A percentile compares a stretch with the other conserved stretches of the same genome.
These are phyloP conservation scores for Melieria crassipennis DNA, from an alignment of 2,888 invertebrate species.

Conservation along the genomic window DNA sequence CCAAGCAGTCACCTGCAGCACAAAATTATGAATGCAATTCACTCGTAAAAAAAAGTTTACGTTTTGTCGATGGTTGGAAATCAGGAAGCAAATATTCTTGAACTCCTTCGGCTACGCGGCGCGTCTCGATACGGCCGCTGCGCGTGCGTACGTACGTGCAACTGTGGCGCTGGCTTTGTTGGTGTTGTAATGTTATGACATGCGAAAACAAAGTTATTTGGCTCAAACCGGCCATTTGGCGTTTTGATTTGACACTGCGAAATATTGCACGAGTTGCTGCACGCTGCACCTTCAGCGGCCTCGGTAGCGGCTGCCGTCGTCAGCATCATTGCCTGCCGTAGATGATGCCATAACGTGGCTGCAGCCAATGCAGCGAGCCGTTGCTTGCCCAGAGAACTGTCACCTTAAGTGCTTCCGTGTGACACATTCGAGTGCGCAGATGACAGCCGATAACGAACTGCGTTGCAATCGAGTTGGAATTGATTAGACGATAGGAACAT, in stretches of 20 bases:
- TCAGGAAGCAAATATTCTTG: slow-evolving; percentile 38
- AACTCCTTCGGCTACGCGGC: slow-evolving; percentile 30
- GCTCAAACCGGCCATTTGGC: slow-evolving; percentile 40
- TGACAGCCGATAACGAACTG: slow-evolving; percentile 37
- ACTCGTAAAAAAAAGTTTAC: slow-evolving; percentile 41
- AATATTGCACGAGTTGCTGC: slow-evolving; percentile 33
- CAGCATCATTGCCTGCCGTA: neutral
- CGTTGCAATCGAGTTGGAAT: slow-evolving; percentile 18
- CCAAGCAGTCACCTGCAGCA: slow-evolving; percentile 20
- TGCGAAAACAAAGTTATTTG: slow-evolving; percentile 45
- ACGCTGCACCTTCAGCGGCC: neutral
- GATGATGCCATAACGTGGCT: slow-evolving; percentile 20
- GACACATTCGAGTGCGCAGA: slow-evolving; percentile 43
- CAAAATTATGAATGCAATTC: slow-evolving; percentile 44
- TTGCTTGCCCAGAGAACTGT: slow-evolving; percentile 29
- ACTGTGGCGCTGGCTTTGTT: slow-evolving; percentile 6
- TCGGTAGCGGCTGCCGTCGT: slow-evolving; percentile 11
- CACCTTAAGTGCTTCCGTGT: slow-evolving; percentile 43
- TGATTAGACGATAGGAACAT: slow-evolving; percentile 36
- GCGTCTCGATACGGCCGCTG: neutral
- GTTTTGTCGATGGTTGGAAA: slow-evolving; percentile 19
- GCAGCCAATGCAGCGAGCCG: neutral
- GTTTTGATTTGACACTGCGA: slow-evolving; percentile 34
- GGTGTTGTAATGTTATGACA: slow-evolving; percentile 37
- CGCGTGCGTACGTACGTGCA: slow-evolving; percentile 26